Conservation (phyloP, 2,797 vertebrate genomes). For the Glyptemys insculpta region DNA sequence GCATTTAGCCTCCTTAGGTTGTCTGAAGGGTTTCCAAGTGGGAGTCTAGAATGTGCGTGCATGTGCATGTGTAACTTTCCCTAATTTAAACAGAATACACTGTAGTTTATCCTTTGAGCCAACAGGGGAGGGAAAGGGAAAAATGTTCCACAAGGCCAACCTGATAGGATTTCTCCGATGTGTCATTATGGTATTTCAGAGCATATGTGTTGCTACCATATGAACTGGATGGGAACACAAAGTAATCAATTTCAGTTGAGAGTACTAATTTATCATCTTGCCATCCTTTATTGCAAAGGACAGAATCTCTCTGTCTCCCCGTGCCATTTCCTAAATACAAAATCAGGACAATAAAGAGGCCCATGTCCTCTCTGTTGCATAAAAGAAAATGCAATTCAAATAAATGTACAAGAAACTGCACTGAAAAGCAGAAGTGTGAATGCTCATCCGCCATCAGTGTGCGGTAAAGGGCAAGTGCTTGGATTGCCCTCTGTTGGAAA, state of each 20-base stretch:
- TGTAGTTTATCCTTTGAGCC: constrained; percentile 25
- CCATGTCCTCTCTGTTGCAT: not conserved
- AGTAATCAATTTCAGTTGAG: constrained; percentile 99
- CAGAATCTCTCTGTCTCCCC: constrained; percentile 72
- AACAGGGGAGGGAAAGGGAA: not conserved
- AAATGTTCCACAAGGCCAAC: constrained; percentile 60
- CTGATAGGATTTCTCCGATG: constrained; percentile 87
- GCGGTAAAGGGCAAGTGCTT: constrained; percentile 30
- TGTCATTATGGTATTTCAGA: constrained; percentile 93
- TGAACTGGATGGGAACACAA: constrained; percentile 92
- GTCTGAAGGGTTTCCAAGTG: constrained; percentile 43
- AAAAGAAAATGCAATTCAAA: not conserved
- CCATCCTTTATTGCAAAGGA: constrained; percentile 90
- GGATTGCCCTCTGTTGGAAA: not conserved
- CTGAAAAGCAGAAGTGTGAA: constrained; percentile 42
- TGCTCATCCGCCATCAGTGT: constrained; percentile 17
- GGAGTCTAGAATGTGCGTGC: not conserved
- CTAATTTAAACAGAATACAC: not conserved
- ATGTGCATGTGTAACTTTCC: not conserved
- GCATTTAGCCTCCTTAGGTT: constrained; percentile 42
- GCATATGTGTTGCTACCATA: constrained; percentile 94
- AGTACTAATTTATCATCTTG: constrained; percentile 99
- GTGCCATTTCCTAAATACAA: constrained; percentile 27
- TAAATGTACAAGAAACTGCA: not conserved
- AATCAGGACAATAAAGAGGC: constrained; percentile 55